Percentiles rank a stretch among this genome's conserved stretches.
phyloP scores from a whole-genome alignment of 2,113 vertebrate species.

The Prochilodus magdalenae region DNA sequence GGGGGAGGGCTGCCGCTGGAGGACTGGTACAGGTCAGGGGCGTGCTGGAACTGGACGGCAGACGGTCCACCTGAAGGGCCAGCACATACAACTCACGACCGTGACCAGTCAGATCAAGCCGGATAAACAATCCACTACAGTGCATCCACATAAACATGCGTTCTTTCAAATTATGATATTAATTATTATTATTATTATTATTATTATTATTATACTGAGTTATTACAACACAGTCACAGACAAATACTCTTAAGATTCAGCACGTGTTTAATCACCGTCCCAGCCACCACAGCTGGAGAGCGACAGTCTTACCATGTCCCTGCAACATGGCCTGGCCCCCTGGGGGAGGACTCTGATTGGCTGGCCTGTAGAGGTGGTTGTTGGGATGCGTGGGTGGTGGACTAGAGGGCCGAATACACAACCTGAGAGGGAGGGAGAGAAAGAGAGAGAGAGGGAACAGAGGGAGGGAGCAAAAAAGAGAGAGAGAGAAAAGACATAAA shows the following conservation, averaged over 20 bases:
- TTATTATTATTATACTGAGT: no score
- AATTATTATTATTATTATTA: no score
- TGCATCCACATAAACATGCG: no score
- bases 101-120: no score
- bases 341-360: conserved; percentile 92
- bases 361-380: conserved; percentile 96
- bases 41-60: conserved; percentile 88
- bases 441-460: background rate
- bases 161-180: no score
- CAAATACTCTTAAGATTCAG: no score
- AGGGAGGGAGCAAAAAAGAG: background rate
- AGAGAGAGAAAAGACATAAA: background rate
- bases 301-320: conserved; percentile 88
- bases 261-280: no score
- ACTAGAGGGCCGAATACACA: conserved; percentile 96
- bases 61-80: conserved; percentile 77
- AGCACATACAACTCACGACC: no score
- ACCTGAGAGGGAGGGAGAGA: conserved; percentile 72
- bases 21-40: conserved; percentile 82
- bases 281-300: no score
- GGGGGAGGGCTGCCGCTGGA: conserved; percentile 89
- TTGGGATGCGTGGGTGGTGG: conserved; percentile 94
- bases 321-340: conserved; percentile 86
- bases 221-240: no score
- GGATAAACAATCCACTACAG: no score